Evolutionary conservation across 2,888 invertebrate genomes (phyloP), one percentile per base, ranked within the genome.

Genomic region (Candidula unifasciata): DNA sequence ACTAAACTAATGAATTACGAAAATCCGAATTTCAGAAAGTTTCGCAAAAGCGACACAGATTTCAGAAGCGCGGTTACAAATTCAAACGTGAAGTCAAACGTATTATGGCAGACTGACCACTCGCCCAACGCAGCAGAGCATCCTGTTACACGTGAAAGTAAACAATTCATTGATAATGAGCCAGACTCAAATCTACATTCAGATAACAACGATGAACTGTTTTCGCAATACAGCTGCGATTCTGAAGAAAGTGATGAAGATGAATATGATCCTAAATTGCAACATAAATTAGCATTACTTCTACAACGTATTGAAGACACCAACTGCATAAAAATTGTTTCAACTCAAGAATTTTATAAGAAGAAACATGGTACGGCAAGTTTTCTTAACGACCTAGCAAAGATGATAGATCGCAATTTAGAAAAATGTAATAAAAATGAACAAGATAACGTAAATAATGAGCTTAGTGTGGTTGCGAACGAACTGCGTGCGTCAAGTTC

Each of bases 261-360:
- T n/a, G 73, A n/a, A 73, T 16, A 1, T 18, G 52, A 73, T n/a
- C n/a, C 73, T 10, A n/a, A 73, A 27, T 24, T 52, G 6, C 0
- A 10, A 6, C 35, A 73, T 8, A 44, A 73, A 73, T 8, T 44
- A 8, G 73, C 16, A 13, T 33, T 73, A n/a, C 33, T 73, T 21
- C 33, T 13, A 6, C 44, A 24, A 8, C 44, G 44, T n/a, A 73
- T 13, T 2, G 52, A 27, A n/a, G 52, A 73, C n/a, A 27, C 24
- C 3, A 13, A n/a, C 16, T 21, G 52, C 3, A n/a, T 27, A 3
- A 44, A 44, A n/a, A 73, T 73, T 27, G 44, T 52, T 0, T n/a
- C 73, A 10, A 73, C 73, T 52, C 73, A 73, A 52, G 73, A 73
- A n/a, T 73, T 52, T n/a, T 73, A 73, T 27, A 37, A 35, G 24